Evolutionary conservation across 2,797 vertebrate genomes (phyloP).

Genomic region (Enteromius treurensis): DNA sequence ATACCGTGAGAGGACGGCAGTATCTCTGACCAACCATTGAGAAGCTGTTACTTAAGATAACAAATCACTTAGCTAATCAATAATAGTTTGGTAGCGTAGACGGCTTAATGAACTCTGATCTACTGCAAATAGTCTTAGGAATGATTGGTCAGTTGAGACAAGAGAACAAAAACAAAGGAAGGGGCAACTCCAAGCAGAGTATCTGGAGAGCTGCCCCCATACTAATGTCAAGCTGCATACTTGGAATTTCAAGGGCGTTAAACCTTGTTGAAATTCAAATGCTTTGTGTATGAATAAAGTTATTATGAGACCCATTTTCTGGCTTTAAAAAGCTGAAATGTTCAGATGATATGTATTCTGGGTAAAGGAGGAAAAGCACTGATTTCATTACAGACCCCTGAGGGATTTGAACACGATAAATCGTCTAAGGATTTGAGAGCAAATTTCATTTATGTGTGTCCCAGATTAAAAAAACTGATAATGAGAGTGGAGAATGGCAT

Average conservation of each 20-base stretch:
- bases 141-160: slow-evolving; percentile 45
- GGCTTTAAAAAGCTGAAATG: slow-evolving; percentile 32
- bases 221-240: slow-evolving; percentile 62
- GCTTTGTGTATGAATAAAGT: slow-evolving; percentile 26
- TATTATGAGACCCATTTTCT: neutral
- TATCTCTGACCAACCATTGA: slow-evolving; percentile 49
- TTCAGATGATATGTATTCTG: slow-evolving; percentile 54
- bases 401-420: slow-evolving; percentile 64
- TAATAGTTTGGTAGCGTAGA: slow-evolving; percentile 54
- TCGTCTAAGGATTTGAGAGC: slow-evolving; percentile 61
- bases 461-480: slow-evolving; percentile 69
- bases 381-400: slow-evolving; percentile 61
- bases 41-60: slow-evolving; percentile 58
- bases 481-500: slow-evolving; percentile 61
- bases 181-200: neutral
- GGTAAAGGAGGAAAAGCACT: slow-evolving; percentile 18
- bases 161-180: slow-evolving; percentile 40
- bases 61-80: slow-evolving; percentile 68
- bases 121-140: slow-evolving; percentile 51
- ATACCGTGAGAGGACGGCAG: slow-evolving; percentile 51
- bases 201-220: slow-evolving; percentile 48
- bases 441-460: slow-evolving; percentile 70
- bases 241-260: slow-evolving; percentile 58
- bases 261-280: slow-evolving; percentile 52
- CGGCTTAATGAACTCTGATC: slow-evolving; percentile 65